A percentile compares a stretch with the other conserved stretches of the same genome.
Evolutionary conservation across 2,888 invertebrate species (phyloP).

Genomic region (Tanytarsus gracilentus): DNA sequence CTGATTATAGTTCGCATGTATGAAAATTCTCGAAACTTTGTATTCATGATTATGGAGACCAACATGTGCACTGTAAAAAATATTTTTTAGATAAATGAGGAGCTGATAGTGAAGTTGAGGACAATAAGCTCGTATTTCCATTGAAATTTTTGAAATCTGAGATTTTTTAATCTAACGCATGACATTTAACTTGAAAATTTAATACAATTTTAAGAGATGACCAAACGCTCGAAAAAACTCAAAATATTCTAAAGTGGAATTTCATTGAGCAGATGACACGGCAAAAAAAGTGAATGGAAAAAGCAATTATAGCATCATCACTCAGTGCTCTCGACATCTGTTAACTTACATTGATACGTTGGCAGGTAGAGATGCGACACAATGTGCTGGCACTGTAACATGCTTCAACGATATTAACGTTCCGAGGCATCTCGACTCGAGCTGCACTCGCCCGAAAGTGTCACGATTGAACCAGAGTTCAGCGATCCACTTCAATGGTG

Average conservation of each 20-base stretch:
- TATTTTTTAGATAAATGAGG: background rate
- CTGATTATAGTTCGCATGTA: slow-evolving; percentile 14
- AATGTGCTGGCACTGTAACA: slow-evolving; percentile 24
- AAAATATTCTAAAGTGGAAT: background rate
- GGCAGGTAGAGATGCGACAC: slow-evolving; percentile 12
- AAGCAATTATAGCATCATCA: background rate
- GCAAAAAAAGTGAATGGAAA: background rate
- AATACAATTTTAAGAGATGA: too few relatives aligned
- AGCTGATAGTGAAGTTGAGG: background rate
- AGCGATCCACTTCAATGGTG: slow-evolving; percentile 16
- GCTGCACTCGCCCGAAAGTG: background rate
- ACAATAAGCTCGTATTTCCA: too few relatives aligned
- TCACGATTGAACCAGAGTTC: slow-evolving; percentile 13
- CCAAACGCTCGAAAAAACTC: background rate
- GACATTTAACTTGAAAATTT: too few relatives aligned
- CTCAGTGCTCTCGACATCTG: background rate
- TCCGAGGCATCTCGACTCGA: slow-evolving; percentile 18
- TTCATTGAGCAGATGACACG: background rate
- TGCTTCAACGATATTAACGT: slow-evolving; percentile 8
- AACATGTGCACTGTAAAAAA: slow-evolving; percentile 1
- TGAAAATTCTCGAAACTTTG: slow-evolving; percentile 5
- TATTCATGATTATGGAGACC: slow-evolving; percentile 4
- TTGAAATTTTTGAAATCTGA: too few relatives aligned
- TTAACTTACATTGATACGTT: slow-evolving; percentile 12
- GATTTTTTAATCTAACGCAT: too few relatives aligned